These are phyloP conservation scores for Trididemnum nubilum DNA, from an alignment of 23 tunicate genomes.

Conservation along the genomic window DNA sequence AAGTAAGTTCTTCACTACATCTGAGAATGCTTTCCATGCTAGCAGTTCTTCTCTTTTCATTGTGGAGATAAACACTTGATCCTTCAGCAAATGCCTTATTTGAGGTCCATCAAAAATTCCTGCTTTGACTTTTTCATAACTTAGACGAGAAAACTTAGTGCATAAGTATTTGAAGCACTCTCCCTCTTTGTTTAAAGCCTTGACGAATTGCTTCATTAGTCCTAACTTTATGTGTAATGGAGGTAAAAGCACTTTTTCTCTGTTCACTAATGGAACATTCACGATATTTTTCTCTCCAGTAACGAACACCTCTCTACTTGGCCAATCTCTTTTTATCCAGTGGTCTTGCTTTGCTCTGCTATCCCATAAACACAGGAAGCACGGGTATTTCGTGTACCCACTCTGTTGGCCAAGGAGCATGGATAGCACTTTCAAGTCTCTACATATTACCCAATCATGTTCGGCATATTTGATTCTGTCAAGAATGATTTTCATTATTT, in stretches of 20 bases:
- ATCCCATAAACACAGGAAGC: background rate
- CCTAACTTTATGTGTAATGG: background rate
- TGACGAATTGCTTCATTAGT: background rate
- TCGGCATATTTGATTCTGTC: background rate
- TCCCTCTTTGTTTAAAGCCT: background rate
- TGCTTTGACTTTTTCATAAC: background rate
- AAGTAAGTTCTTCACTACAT: no score
- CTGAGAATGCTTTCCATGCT: no score
- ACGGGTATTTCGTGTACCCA: no score
- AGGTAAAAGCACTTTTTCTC: background rate
- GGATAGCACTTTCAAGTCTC: background rate
- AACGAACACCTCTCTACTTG: background rate
- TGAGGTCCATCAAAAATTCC: background rate
- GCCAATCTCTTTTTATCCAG: background rate
- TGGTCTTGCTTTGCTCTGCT: background rate
- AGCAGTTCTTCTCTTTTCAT: no score
- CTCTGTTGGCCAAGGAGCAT: background rate
- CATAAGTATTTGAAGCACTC: background rate
- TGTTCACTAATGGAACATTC: background rate
- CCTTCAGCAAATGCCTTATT: background rate
- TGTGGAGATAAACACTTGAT: no score
- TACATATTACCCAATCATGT: background rate
- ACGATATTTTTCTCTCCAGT: background rate
- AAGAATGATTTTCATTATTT: no score
- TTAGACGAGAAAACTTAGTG: background rate